Evolutionary conservation across 2,113 vertebrate species (phyloP).

Genomic region (Meles meles): DNA sequence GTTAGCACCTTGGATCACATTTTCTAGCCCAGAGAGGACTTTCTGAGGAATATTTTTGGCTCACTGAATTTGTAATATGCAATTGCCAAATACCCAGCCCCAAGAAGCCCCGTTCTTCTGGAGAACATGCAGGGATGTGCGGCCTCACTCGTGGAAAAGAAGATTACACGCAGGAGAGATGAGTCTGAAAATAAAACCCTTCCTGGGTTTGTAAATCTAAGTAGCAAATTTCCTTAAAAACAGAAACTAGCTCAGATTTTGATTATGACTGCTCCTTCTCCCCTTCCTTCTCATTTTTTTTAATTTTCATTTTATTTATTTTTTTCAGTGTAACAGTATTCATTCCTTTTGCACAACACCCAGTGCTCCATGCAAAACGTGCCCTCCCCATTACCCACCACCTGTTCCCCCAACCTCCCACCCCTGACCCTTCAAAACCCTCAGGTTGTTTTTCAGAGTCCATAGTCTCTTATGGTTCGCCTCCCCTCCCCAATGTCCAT

Average conservation of each 20-base stretch:
- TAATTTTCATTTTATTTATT: no score
- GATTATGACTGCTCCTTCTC: fast-evolving
- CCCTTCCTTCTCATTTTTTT: background rate
- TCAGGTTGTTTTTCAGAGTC: no score
- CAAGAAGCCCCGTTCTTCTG: background rate
- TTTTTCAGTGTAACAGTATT: no score
- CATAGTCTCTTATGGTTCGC: no score
- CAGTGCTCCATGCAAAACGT: no score
- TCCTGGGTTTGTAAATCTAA: background rate
- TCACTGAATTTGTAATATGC: background rate
- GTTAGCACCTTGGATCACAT: background rate
- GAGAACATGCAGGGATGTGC: background rate
- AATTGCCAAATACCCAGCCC: conserved; percentile 47
- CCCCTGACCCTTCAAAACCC: no score
- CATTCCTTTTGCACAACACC: no score
- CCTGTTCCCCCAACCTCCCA: no score
- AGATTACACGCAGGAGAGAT: background rate
- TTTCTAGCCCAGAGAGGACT: conserved; percentile 17
- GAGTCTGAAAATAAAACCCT: background rate
- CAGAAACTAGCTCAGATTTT: background rate
- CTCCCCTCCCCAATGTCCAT: no score
- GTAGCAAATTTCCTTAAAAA: background rate
- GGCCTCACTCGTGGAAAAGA: background rate
- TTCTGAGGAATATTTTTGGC: conserved; percentile 51
- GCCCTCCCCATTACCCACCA: no score